phyloP scores from a whole-genome alignment of 2,113 vertebrate species.

The Setophaga coronata region DNA sequence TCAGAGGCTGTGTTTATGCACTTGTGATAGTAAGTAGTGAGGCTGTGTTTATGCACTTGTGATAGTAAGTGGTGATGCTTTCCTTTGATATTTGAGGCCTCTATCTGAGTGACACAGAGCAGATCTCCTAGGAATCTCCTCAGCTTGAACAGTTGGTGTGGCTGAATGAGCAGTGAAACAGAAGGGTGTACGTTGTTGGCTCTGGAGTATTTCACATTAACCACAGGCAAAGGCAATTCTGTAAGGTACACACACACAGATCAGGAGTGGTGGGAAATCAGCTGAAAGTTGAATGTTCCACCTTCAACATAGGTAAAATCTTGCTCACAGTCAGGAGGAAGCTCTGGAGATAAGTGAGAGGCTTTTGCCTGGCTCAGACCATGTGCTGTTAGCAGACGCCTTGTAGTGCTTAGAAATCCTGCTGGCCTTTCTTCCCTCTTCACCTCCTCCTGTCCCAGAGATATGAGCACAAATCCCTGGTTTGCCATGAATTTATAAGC shows the following conservation, averaged over 20 bases:
- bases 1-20: not conserved
- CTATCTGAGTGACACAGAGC: not conserved
- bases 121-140: conserved; percentile 7
- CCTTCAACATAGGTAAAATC: not conserved
- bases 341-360: not conserved
- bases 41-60: not conserved
- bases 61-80: not conserved
- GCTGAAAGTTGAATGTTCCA: not conserved
- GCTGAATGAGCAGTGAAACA: not conserved
- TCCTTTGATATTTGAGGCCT: conserved; percentile 19
- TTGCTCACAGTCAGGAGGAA: not conserved
- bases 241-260: not conserved
- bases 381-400: not conserved
- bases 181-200: not conserved
- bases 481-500: not conserved
- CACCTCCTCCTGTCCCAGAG: not conserved
- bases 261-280: not conserved
- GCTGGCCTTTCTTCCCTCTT: not conserved
- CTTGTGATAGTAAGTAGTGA: not conserved
- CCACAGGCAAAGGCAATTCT: not conserved
- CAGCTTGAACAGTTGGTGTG: not conserved
- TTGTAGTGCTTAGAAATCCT: not conserved
- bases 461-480: not conserved
- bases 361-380: not conserved
- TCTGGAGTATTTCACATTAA: not conserved